Evolutionary conservation across 1,140 invertebrate genomes (phyloP).

Genomic region (Leptopilina clavipes): DNA sequence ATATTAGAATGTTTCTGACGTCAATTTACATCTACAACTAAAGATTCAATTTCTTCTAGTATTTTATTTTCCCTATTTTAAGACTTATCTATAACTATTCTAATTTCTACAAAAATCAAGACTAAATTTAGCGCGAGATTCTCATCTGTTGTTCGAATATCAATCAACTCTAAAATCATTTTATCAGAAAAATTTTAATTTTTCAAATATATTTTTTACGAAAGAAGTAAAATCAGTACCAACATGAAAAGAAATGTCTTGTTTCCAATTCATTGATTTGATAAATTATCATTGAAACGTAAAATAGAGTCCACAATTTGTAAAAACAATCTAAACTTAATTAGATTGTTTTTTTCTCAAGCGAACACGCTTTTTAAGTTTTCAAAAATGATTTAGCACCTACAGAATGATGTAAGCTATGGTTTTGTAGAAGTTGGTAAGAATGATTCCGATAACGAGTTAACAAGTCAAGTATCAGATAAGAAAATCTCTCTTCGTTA

Average conservation of each 20-base stretch:
- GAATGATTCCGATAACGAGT: slow-evolving; percentile 56
- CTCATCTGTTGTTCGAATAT: too few relatives aligned
- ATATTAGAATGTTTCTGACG: neutral
- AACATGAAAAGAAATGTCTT: too few relatives aligned
- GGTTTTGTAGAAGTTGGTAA: slow-evolving; percentile 49
- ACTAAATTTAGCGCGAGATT: too few relatives aligned
- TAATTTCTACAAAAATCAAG: too few relatives aligned
- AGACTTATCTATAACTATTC: too few relatives aligned
- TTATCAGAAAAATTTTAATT: too few relatives aligned
- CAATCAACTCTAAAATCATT: too few relatives aligned
- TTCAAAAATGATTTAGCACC: neutral
- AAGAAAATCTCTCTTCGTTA: slow-evolving; percentile 46
- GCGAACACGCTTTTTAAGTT: neutral
- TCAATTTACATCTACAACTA: neutral
- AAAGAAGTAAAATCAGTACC: too few relatives aligned
- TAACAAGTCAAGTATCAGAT: slow-evolving; percentile 48
- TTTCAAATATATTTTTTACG: too few relatives aligned
- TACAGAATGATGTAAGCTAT: slow-evolving; percentile 41
- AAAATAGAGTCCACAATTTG: neutral
- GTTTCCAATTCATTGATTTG: too few relatives aligned
- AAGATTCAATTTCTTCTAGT: neutral
- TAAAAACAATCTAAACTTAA: neutral
- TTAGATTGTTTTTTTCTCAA: neutral
- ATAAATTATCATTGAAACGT: too few relatives aligned
- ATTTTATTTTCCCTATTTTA: neutral